Evolutionary conservation across 2,797 vertebrate species (phyloP).

Genomic region (Harpagifer antarcticus): DNA sequence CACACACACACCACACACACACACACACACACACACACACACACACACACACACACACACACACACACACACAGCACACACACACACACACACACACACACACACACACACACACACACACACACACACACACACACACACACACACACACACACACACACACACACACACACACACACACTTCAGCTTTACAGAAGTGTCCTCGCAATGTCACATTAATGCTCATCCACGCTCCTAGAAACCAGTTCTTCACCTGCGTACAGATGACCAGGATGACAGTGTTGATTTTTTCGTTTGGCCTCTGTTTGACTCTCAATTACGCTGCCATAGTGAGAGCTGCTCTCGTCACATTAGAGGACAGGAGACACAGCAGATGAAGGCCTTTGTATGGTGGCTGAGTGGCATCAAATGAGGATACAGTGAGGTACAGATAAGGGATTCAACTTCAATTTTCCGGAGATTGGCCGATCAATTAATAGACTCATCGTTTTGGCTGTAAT

Average conservation of each 20-base stretch:
- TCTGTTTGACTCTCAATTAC: slow-evolving; percentile 48
- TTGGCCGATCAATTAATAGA: not conserved
- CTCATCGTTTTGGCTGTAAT: not conserved
- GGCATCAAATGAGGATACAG: slow-evolving; percentile 2
- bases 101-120: slow-evolving; percentile 6
- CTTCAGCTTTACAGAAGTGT: slow-evolving; percentile 13
- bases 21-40: slow-evolving; percentile 3
- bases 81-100: not conserved
- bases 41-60: slow-evolving; percentile 5
- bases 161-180: not conserved
- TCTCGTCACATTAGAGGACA: slow-evolving; percentile 38
- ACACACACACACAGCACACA: slow-evolving; percentile 20
- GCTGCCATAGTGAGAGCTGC: slow-evolving; percentile 26
- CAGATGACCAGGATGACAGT: not conserved
- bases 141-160: not conserved
- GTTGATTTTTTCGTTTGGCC: slow-evolving; percentile 31
- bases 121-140: not conserved
- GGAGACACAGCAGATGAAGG: not conserved
- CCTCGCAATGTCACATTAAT: slow-evolving; percentile 45
- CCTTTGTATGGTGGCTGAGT: not conserved
- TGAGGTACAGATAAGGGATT: slow-evolving; percentile 13
- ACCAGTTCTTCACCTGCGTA: slow-evolving; percentile 9
- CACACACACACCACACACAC: slow-evolving; percentile 7
- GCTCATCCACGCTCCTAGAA: slow-evolving; percentile 19
- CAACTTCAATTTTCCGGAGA: not conserved